Percentiles rank a stretch among this genome's conserved stretches.
phyloP scores from a whole-genome alignment of 1,140 invertebrate genomes.

The Daktulosphaira vitifoliae region DNA sequence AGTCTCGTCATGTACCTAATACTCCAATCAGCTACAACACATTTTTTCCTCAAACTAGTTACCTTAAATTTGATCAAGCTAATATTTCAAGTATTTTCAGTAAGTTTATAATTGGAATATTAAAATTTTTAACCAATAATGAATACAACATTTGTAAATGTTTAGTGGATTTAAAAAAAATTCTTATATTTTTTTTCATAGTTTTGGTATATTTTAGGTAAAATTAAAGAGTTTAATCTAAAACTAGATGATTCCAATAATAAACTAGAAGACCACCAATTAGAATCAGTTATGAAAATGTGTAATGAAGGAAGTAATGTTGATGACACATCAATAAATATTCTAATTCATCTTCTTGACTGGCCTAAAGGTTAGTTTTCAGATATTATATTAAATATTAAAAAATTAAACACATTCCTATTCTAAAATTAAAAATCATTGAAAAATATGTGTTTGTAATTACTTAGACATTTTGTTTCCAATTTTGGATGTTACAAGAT shows the following conservation, averaged over 20 bases:
- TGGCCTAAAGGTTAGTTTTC: slow-evolving; percentile 56
- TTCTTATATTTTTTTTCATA: background rate
- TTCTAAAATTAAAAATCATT: background rate
- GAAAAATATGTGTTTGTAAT: no score
- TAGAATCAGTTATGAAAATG: slow-evolving; percentile 13
- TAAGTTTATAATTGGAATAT: slow-evolving; percentile 40
- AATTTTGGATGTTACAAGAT: slow-evolving; percentile 69
- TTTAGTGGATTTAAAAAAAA: background rate
- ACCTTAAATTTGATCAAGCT: slow-evolving; percentile 53
- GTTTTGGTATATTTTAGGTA: slow-evolving; percentile 9
- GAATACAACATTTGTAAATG: background rate
- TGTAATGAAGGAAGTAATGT: background rate
- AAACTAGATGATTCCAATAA: background rate
- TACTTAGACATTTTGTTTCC: slow-evolving; percentile 71
- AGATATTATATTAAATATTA: background rate
- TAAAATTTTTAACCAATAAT: background rate
- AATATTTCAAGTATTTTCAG: slow-evolving; percentile 53
- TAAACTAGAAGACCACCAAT: slow-evolving; percentile 36
- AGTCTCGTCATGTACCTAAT: slow-evolving; percentile 35
- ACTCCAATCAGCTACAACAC: slow-evolving; percentile 12
- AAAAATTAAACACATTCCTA: background rate
- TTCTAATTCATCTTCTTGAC: slow-evolving; percentile 44
- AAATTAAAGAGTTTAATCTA: slow-evolving; percentile 13
- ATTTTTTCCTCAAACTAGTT: slow-evolving; percentile 37
- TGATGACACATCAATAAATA: background rate